phyloP scores from a whole-genome alignment of 2,888 invertebrate species.

The Amitus sp. region DNA sequence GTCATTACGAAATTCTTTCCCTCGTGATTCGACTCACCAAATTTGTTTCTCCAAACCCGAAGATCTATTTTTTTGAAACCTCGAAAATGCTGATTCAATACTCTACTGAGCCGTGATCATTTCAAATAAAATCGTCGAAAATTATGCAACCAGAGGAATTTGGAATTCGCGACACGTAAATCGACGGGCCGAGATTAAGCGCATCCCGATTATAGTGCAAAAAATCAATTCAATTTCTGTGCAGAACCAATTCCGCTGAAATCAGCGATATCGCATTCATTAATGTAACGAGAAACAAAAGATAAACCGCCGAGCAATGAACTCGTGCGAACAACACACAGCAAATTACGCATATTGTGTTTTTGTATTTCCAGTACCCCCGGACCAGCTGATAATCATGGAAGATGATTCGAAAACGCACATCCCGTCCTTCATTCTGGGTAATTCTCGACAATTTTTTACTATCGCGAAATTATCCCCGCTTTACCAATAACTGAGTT shows the following conservation, averaged over 20 bases:
- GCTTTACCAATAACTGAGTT: too few relatives aligned
- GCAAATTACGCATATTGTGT: neutral
- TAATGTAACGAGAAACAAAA: constrained; percentile 29
- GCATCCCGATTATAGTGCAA: constrained; percentile 24
- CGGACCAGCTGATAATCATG: constrained; percentile 81
- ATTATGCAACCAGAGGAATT: too few relatives aligned
- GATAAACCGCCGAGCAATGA: constrained; percentile 22
- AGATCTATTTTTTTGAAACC: too few relatives aligned
- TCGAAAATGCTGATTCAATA: too few relatives aligned
- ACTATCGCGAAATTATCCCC: too few relatives aligned
- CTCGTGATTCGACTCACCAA: too few relatives aligned
- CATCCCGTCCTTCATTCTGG: too few relatives aligned
- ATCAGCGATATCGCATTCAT: constrained; percentile 31
- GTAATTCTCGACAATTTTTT: too few relatives aligned
- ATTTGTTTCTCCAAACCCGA: too few relatives aligned
- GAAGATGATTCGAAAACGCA: constrained; percentile 78
- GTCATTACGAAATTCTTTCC: too few relatives aligned
- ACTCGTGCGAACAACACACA: constrained; percentile 10
- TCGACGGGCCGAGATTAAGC: constrained; percentile 25
- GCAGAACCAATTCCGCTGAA: constrained; percentile 28
- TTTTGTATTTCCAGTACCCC: constrained; percentile 76
- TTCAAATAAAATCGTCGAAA: too few relatives aligned
- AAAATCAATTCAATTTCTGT: constrained; percentile 28
- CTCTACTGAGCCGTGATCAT: too few relatives aligned
- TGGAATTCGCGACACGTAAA: constrained; percentile 24